Base-by-base conservation (phyloP, 2,888 invertebrate species). In the Petrophora chlorosata region DNA sequence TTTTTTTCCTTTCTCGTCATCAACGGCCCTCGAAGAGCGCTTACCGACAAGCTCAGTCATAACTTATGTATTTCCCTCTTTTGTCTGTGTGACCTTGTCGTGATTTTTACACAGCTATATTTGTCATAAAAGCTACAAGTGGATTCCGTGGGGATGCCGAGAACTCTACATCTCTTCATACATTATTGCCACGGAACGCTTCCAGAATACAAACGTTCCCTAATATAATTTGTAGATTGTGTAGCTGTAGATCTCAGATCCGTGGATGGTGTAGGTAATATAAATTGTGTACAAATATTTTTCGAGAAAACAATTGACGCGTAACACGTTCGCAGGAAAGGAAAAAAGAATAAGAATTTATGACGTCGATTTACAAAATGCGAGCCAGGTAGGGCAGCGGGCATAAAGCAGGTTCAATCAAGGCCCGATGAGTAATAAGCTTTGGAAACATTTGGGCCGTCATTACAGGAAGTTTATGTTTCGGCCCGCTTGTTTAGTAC, bases 1-100 rank as follows among this genome's bases (percentile, higher is more conserved):
- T 57, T 63, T 63, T 63, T 49, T 63, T 41, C 56, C 53, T 53
- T 56, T 57, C 61, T 62, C 56, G 51, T 58, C 56, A 61, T 67
- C 63, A 63, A 68, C 66, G 53, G 58, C 52, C 60, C 60, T 62
- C 59, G 45, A 63, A 56, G 59, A 61, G 63, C 53, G 59, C 59
- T 48, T 59, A 53, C 49, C 51, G 53, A 50, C 50, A 36, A 59
- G 54, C 46, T 56, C 42, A 26, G 41, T 47, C 22, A 47, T 61
- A 53, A 60, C 60, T 63, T 62, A 63, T 59, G 60, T 68, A 65
- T 61, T 59, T 59, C 55, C 56, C 54, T 47, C 60, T 56, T 63
- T 59, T 58, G 62, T 59, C 49, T 39, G 40, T 44, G 19, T 41
- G 53, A 46, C 50, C 53, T 50, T 51, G 34, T 40, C 28, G 46